Conservation (phyloP, 23 tunicate genomes). For the Ascidia mentula region DNA sequence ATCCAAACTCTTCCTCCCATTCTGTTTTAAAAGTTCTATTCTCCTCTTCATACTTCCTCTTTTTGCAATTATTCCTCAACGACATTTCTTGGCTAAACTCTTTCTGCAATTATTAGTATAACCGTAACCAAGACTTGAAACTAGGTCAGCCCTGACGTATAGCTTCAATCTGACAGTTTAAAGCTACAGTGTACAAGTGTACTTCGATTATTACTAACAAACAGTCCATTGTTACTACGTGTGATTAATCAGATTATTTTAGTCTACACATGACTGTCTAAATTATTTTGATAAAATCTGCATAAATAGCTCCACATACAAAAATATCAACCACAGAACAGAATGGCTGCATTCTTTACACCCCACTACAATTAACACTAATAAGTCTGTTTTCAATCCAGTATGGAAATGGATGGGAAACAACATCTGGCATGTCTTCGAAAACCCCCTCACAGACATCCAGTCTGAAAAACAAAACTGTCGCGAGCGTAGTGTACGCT, state of each 20-base stretch:
- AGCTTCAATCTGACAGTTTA: slow-evolving; percentile 8
- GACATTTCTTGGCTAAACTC: slow-evolving; percentile 41
- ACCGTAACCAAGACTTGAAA: slow-evolving; percentile 24
- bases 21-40: slow-evolving; percentile 46
- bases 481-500: too few species aligned
- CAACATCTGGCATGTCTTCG: too few species aligned
- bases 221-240: background rate
- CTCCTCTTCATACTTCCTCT: slow-evolving; percentile 47
- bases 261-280: too few species aligned
- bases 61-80: slow-evolving; percentile 16
- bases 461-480: too few species aligned
- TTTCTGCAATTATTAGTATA: slow-evolving; percentile 21
- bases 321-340: too few species aligned
- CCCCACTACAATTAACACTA: too few species aligned
- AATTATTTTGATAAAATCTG: too few species aligned
- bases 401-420: too few species aligned
- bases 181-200: background rate
- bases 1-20: slow-evolving; percentile 45
- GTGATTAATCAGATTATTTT: background rate
- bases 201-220: background rate
- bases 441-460: too few species aligned
- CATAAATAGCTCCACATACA: too few species aligned
- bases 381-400: too few species aligned
- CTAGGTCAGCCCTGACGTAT: slow-evolving; percentile 21
- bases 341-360: too few species aligned